A percentile compares a stretch with the other conserved stretches of the same genome.
phyloP scores from a whole-genome alignment of 2,888 invertebrate species.

The Rugalucina vietnamica region DNA sequence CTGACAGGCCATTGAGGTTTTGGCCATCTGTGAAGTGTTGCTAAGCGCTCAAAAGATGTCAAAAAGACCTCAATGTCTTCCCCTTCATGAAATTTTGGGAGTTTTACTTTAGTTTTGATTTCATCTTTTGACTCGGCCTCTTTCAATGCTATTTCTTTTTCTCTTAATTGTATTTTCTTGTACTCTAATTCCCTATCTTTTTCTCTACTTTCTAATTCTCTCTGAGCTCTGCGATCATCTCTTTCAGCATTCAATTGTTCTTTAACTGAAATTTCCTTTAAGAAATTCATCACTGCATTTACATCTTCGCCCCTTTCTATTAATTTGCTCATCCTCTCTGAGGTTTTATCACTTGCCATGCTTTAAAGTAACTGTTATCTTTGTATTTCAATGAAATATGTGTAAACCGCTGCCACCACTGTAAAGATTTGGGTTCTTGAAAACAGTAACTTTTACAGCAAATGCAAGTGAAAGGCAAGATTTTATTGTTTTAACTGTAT shows the following conservation, averaged over 20 bases:
- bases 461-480: no score
- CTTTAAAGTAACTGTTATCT: no score
- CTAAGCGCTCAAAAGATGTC: not conserved
- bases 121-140: not conserved
- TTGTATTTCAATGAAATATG: no score
- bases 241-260: not conserved
- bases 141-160: not conserved
- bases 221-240: not conserved
- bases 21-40: not conserved
- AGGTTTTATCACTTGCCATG: no score
- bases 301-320: conserved; percentile 3
- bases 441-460: no score
- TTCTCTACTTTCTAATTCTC: not conserved
- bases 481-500: no score
- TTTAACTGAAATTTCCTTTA: not conserved
- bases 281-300: not conserved
- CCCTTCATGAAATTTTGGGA: conserved; percentile 3
- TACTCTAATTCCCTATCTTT: not conserved
- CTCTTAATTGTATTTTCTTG: not conserved
- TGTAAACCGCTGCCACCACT: no score
- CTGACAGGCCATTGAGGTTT: not conserved
- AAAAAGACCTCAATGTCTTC: conserved; percentile 11
- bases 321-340: no score
- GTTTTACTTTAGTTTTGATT: not conserved
- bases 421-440: no score